Base-by-base conservation (phyloP, 2,797 vertebrate genomes). In the Myripristis jacobus region DNA sequence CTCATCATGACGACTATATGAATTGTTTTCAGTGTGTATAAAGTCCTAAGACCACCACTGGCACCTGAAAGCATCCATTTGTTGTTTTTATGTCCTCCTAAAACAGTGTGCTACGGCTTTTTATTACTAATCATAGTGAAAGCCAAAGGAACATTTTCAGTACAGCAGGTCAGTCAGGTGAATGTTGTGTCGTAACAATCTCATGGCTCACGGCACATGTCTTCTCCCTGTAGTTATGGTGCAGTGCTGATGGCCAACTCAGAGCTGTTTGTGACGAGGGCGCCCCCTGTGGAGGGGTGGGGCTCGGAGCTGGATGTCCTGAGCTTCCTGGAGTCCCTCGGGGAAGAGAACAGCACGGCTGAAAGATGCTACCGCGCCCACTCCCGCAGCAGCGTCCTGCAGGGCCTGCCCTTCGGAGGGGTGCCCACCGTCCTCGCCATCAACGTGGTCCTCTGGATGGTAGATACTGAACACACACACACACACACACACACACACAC, bases 351-450 rank as follows among this genome's bases (percentile, higher is more conserved):
- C 92, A 84, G 87, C 76, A 94, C 96, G 0, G 88, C 65, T 0
- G 92, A 95, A 1, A 92, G 93, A 50, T 99, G 98, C 78, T 98
- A 96, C 87, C 94, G 82, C 0, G 87, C 95, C 2, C 95, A 92
- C 53, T 95, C 95, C 15, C 95, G 41, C 80, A 97, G 93, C 92
- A 96, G 96, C 0, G 97, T 99, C 64, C 95, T 99, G 54, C 95
- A 97, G 87, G 98, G 97, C 5, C 92, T 98, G 88, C 96, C 97
- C 0, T 99, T 99, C 0, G 97, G 97, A 0, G 97, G 97, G 0
- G 91, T 99, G 59, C 97, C 97, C 75, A 98, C 97, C 0, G 97
- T 99, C 66, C 95, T 99, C 0, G 61, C 92, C 84, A 95, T 99
- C 89, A 99, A 99, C 52, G 77, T 96, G 51, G 69, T 95, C 75